Base-by-base conservation (phyloP, 2,888 invertebrate species). In the Sarcophaga rosellei region DNA sequence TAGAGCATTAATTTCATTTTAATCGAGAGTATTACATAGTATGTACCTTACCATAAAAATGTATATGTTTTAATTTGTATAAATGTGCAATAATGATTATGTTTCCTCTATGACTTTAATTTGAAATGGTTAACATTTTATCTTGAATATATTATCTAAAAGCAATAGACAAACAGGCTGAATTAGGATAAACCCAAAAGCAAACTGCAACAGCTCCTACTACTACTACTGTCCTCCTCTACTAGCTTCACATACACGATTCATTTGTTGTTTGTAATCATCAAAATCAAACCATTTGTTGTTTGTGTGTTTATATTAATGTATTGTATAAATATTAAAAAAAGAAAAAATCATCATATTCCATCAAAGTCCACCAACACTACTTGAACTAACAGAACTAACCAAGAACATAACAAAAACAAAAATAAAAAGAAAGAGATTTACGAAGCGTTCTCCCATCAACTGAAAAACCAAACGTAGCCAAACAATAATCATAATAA, bases 191-290 rank as follows among this genome's bases (percentile, higher is more conserved):
- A 70, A 84, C 61, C 59, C 69, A 75, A 75, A 84, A 77, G 70
- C 70, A 82, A 65, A 82, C 65, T 72, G 82, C 77, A 77, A 77
- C 76, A 77, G 66, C 65, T 82, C 72, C 82, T 77, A 72, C 70
- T 35, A 8, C 35, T 35, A 35, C 35, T 35, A 35, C 35, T 35
- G 35, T 82, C 77, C 61, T 61, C 73, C 74, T 63, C 79, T 75
- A 70, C 72, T 61, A 82, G 77, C 84, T 47, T 75, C 84, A 53
- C 53, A 53, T 17, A 53, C 53, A 53, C 53, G 17, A 74, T 80
- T 84, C 84, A 84, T 84, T 80, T 75, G 65, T 75, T 83, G 77
- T 73, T 77, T 75, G 79, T 84, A 84, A 79, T 84, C 84, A 84
- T 74, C 84, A 84, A 69, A 35, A 53, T 53, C 17, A 53, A 80